A percentile compares a stretch with the other conserved stretches of the same genome.
Conservation (phyloP, 1,140 invertebrate species). For the Trichogramma pretiosum region DNA sequence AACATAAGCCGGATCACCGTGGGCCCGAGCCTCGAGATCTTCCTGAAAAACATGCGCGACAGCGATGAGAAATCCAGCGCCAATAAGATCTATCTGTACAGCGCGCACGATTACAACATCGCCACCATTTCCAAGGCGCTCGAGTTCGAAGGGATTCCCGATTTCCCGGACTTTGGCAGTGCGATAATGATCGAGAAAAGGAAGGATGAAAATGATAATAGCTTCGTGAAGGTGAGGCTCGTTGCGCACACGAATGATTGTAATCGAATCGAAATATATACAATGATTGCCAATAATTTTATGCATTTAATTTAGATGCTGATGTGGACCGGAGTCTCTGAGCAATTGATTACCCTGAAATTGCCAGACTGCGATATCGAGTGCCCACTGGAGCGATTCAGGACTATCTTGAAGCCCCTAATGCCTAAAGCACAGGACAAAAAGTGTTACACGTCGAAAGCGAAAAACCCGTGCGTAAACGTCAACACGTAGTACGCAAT, state of each 20-base stretch:
- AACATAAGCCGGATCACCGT: conserved; percentile 53
- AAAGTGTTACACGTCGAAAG: conserved; percentile 21
- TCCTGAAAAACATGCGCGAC: conserved; percentile 26
- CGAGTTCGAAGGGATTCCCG: conserved; percentile 51
- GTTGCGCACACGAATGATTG: too few species aligned
- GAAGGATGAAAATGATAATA: background rate
- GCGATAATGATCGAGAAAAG: conserved; percentile 38
- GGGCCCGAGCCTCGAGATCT: conserved; percentile 29
- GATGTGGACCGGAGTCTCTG: conserved; percentile 19
- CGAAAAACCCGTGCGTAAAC: too few species aligned
- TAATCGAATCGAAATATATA: too few species aligned
- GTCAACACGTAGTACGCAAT: too few species aligned
- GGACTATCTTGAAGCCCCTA: conserved; percentile 25
- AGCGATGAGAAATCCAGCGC: background rate
- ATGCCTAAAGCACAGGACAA: too few species aligned
- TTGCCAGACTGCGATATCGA: conserved; percentile 28
- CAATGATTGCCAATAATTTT: conserved; percentile 3
- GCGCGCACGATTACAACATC: conserved; percentile 62
- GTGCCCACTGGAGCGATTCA: conserved; percentile 33
- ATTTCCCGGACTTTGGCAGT: conserved; percentile 46
- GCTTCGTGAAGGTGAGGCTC: conserved; percentile 22
- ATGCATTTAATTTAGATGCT: conserved; percentile 10
- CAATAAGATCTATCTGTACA: conserved; percentile 52
- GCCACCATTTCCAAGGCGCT: conserved; percentile 55
- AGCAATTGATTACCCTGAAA: conserved; percentile 20